Conservation (phyloP, 2,888 invertebrate genomes). For the Hyppa rectilinea region DNA sequence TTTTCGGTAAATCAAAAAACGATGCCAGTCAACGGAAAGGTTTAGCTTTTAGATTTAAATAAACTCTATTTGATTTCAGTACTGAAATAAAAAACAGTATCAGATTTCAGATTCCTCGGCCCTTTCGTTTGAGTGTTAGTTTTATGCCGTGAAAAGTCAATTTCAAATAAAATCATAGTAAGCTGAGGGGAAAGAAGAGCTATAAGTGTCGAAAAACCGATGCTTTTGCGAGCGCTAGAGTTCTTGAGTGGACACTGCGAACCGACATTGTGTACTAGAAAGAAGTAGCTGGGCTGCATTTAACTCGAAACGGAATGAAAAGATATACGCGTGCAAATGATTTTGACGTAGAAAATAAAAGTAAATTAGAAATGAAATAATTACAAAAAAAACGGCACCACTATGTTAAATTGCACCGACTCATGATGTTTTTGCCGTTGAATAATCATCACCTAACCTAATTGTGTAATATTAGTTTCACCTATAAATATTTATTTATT, state of each 20-base stretch:
- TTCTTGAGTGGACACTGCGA: conserved; percentile 25
- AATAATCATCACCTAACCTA: not conserved
- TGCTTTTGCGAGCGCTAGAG: conserved; percentile 9
- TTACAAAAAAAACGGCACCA: not conserved
- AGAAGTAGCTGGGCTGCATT: conserved; percentile 6
- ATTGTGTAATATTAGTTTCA: too few relatives aligned
- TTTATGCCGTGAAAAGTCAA: conserved; percentile 6
- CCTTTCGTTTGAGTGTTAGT: not conserved
- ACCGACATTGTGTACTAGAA: conserved; percentile 19
- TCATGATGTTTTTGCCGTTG: not conserved
- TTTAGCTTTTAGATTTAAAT: conserved; percentile 30
- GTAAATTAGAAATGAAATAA: not conserved
- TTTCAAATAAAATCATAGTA: conserved; percentile 25
- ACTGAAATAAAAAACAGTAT: not conserved
- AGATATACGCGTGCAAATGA: conserved; percentile 1
- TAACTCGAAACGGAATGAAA: conserved; percentile 1
- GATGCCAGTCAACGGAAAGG: not conserved
- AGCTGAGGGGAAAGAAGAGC: conserved; percentile 13
- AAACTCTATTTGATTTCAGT: not conserved
- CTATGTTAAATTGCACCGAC: not conserved
- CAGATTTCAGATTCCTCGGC: not conserved
- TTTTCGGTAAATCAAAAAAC: conserved; percentile 27
- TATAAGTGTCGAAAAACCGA: conserved; percentile 6
- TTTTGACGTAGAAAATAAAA: not conserved
- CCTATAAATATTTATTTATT: too few relatives aligned